Evolutionary conservation across 1,140 invertebrate species (phyloP), one percentile per base, ranked within the genome.

Genomic region (Brachionus paranguensis): DNA sequence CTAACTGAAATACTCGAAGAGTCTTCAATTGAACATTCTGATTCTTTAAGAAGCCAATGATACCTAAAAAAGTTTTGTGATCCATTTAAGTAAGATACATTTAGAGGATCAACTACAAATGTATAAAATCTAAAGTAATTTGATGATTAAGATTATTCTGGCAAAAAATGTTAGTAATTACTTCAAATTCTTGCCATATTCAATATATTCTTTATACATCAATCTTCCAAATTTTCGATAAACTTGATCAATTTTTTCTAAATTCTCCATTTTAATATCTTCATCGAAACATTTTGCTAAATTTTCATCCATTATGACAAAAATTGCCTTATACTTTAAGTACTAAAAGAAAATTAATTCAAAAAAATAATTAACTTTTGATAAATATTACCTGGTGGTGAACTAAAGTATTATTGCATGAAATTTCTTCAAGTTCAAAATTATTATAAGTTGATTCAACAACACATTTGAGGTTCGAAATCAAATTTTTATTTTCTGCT

Each of bases 141-240:
- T 12, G 11, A 50, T 27, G 0, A 14, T 72, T n/a, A 10, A 1
- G 27, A 72, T 20, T 41, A 17, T 4, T 37, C 33, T 10, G 6
- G 0, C 8, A 72, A 20, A 41, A 17, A 1, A 12, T 33, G 24
- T 47, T 20, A 14, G 33, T 6, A 20, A 14, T 20, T 50, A 76
- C 72, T 47, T 76, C 29, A 50, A 27, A 27, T 76, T 76, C 27
- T 76, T 76, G 43, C 72, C 72, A 24, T n/a, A 50, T 29, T 76
- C 27, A 27, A 76, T 50, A 76, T 37, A 76, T 76, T 76, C 72
- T 14, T 76, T n/a, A 50, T 76, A 76, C 72, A 76, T 76, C 11
- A 24, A 27, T 50, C 72, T 47, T 29, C 72, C 72, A 6, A 76
- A 50, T 3, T 50, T 50, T 12, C 43, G 7, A 50, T 50, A 76